Conservation (phyloP, 2,888 invertebrate genomes). For the Axea sp. region DNA sequence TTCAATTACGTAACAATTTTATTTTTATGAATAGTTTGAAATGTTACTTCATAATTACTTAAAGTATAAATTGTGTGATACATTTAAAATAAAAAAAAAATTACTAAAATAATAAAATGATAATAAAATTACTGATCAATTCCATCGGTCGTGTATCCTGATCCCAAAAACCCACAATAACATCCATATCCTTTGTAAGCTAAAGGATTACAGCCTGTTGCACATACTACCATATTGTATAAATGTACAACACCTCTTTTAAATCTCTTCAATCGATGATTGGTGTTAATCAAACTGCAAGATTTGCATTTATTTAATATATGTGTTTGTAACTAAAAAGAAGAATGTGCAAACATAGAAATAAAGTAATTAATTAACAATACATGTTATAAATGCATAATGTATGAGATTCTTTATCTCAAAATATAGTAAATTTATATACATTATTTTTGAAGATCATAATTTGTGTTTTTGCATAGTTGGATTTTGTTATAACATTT, state of each 20-base stretch:
- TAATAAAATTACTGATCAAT: conserved; percentile 84
- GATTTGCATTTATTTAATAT: conserved; percentile 12
- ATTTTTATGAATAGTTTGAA: not conserved
- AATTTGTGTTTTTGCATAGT: too few species aligned
- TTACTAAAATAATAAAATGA: conserved; percentile 7
- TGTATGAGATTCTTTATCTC: too few species aligned
- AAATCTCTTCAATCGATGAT: conserved; percentile 76
- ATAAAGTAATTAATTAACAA: too few species aligned
- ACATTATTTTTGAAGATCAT: too few species aligned
- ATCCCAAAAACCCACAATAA: conserved; percentile 92
- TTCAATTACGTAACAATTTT: not conserved
- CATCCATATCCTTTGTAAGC: conserved; percentile 93
- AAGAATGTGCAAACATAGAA: conserved; percentile 6
- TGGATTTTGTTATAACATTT: too few species aligned
- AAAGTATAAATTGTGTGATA: too few species aligned
- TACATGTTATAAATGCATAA: too few species aligned
- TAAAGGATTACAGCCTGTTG: conserved; percentile 91
- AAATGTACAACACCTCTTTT: conserved; percentile 89
- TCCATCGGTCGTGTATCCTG: conserved; percentile 88
- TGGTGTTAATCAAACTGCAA: conserved; percentile 34
- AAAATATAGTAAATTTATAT: too few species aligned
- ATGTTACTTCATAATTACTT: too few species aligned
- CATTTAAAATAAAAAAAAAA: too few species aligned
- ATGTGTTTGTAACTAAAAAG: conserved; percentile 11
- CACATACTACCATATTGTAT: conserved; percentile 92